Evolutionary conservation across 2,888 invertebrate genomes (phyloP).

Genomic region (Sericinus montela): DNA sequence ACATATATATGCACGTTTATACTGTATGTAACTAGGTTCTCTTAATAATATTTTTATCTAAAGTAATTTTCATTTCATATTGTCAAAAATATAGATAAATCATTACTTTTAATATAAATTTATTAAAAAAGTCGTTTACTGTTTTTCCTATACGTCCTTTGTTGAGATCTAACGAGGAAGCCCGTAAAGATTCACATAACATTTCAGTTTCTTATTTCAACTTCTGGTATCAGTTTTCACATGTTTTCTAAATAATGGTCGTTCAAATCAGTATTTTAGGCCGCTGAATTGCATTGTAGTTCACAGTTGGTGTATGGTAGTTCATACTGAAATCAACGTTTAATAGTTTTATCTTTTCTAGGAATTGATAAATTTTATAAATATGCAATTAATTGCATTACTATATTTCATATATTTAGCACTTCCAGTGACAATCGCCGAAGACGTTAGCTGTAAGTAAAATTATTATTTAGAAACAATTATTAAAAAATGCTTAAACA

Average conservation of each 20-base stretch:
- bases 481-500: neutral
- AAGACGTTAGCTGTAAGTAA: slow-evolving; percentile 70
- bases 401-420: slow-evolving; percentile 42
- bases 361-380: slow-evolving; percentile 24
- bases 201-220: slow-evolving; percentile 41
- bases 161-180: slow-evolving; percentile 44
- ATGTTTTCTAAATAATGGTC: slow-evolving; percentile 60
- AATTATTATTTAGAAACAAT: neutral
- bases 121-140: neutral
- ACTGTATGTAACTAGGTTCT: too few relatives aligned
- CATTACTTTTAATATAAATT: neutral
- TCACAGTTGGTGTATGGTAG: slow-evolving; percentile 21
- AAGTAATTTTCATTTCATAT: too few relatives aligned
- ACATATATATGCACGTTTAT: neutral
- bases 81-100: neutral
- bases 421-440: slow-evolving; percentile 44
- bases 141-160: slow-evolving; percentile 31
- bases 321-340: slow-evolving; percentile 17
- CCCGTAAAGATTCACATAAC: slow-evolving; percentile 43
- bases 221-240: slow-evolving; percentile 38
- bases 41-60: too few relatives aligned
- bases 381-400: slow-evolving; percentile 45
- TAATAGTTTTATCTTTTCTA: slow-evolving; percentile 19
- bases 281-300: slow-evolving; percentile 18
- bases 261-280: slow-evolving; percentile 52